These are phyloP conservation scores for Dicerorhinus sumatrensis DNA, from an alignment of 2,113 vertebrate species.

Conservation along the genomic window DNA sequence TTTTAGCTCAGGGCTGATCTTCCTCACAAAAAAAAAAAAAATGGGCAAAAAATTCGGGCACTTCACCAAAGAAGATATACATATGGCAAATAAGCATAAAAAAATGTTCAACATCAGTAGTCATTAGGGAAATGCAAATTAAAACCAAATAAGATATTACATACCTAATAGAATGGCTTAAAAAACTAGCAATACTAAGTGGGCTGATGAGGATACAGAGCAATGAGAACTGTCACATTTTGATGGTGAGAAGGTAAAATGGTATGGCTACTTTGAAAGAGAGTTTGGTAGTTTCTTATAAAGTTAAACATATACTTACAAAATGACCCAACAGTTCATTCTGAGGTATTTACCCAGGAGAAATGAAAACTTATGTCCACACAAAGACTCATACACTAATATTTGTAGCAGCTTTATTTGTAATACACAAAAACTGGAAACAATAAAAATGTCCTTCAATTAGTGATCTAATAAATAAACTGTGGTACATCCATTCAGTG, in stretches of 20 bases:
- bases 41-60: neutral
- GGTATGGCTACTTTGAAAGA: neutral
- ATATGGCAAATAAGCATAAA: neutral
- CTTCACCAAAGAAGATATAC: neutral
- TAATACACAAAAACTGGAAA: neutral
- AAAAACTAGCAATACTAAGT: neutral
- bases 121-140: neutral
- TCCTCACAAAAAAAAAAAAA: too few species aligned
- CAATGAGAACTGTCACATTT: neutral
- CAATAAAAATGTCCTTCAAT: neutral
- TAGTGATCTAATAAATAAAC: neutral
- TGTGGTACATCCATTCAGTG: neutral
- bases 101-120: neutral
- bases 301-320: neutral
- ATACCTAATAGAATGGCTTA: neutral
- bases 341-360: neutral
- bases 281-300: neutral
- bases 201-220: neutral
- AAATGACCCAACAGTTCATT: neutral
- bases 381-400: neutral
- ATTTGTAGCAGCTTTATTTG: conserved; percentile 2
- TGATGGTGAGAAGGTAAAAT: neutral
- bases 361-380: neutral
- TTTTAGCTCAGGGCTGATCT: too few species aligned
- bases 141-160: neutral